These are phyloP conservation scores for Caprella mutica DNA, from an alignment of 2,888 invertebrate species.

Conservation along the genomic window DNA sequence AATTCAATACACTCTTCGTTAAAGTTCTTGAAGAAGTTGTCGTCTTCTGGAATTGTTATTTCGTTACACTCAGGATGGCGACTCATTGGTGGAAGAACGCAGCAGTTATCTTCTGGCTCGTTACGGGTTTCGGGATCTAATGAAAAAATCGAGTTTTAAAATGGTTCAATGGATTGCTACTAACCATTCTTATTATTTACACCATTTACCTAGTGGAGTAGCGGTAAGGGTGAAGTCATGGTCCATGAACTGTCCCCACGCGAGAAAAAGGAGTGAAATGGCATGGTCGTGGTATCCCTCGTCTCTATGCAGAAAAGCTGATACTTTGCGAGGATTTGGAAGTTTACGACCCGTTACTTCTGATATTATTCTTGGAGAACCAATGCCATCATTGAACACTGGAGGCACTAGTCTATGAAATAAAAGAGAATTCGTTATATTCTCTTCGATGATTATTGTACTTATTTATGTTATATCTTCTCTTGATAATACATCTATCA, in stretches of 20 bases:
- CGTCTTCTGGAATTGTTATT: constrained; percentile 74
- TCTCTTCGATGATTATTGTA: background rate
- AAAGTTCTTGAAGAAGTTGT: constrained; percentile 75
- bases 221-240: constrained; percentile 82
- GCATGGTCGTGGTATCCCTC: constrained; percentile 88
- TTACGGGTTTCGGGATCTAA: constrained; percentile 67
- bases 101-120: constrained; percentile 84
- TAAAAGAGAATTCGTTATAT: background rate
- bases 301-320: constrained; percentile 81
- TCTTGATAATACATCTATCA: background rate
- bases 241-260: constrained; percentile 92
- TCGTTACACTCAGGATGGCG: constrained; percentile 73
- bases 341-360: constrained; percentile 46
- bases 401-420: constrained; percentile 50
- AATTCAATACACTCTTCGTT: constrained; percentile 79
- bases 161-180: background rate
- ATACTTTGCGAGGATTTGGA: constrained; percentile 71
- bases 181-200: no score
- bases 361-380: constrained; percentile 57
- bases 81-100: constrained; percentile 39
- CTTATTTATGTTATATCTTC: background rate
- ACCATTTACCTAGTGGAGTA: constrained; percentile 65
- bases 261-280: constrained; percentile 82
- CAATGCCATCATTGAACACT: constrained; percentile 71
- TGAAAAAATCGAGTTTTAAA: background rate